Evolutionary conservation across 2,113 vertebrate species (phyloP), one percentile per base, ranked within the genome.

Genomic region (Fulmarus glacialis): DNA sequence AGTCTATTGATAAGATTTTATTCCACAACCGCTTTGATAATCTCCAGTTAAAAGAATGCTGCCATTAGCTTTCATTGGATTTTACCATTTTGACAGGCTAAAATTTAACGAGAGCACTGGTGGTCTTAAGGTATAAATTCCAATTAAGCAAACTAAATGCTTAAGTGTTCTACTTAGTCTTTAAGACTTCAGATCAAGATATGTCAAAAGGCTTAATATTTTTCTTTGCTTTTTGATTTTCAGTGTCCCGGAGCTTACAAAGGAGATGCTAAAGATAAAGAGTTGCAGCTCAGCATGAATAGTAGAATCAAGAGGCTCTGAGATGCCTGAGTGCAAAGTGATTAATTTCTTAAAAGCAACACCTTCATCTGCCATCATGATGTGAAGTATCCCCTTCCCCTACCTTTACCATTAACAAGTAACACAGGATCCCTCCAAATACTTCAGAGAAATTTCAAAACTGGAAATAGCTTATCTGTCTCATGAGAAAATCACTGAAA

Each of bases 181-280:
- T 92, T 80, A 78, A 78, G 36, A 58, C 30, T 90, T 70, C 56
- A 89, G 75, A 87, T 22, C 26, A 84, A 75, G 18, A 9, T 58
- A 45, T n/a, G 45, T 81, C 36, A 86, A 70, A 86, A 79, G 73
- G 64, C 14, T 48, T 91, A 42, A 58, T 73, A n/a, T 55, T 94
- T 93, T 82, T 52, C 72, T 92, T 85, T 64, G 45, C 29, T 89
- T 67, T 94, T 79, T 79, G 10, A 88, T 92, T 97, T 96, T 74
- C 82, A 97, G 94, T 50, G 29, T 86, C 75, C 83, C 12, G 8
- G 73, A 93, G 53, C 43, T 94, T 75, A 74, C 63, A 66, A 24
- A 55, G 56, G 71, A 93, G 53, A 70, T 62, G 45, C 38, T 67
- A 70, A 56, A 91, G 79, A 73, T 40, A 66, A 89, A 95, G 83